Conservation (phyloP, 2,888 invertebrate species). For the Pseudococcus longispinus region DNA sequence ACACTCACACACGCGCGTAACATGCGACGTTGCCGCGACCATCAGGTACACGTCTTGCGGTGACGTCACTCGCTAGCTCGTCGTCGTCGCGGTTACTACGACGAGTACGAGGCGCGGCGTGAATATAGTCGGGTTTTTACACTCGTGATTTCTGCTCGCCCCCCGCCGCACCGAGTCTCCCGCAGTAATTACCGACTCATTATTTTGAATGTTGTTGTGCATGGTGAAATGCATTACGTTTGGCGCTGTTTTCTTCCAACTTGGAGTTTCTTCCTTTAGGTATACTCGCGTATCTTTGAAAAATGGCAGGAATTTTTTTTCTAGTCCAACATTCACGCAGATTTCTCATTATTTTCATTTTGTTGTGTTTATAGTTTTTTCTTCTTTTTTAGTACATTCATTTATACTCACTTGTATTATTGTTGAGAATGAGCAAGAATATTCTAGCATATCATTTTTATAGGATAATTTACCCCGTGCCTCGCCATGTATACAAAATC, state of each 20-base stretch:
- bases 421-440: conserved; percentile 13
- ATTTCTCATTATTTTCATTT: neutral
- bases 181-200: neutral
- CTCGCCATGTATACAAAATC: neutral
- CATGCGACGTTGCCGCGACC: neutral
- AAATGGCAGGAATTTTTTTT: neutral
- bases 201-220: conserved; percentile 33
- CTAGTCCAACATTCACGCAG: neutral
- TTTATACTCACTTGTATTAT: neutral
- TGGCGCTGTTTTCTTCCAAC: neutral
- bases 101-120: neutral
- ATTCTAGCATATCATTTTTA: conserved; percentile 31
- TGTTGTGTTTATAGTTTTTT: neutral
- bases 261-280: neutral
- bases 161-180: neutral
- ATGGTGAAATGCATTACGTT: neutral
- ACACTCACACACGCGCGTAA: neutral
- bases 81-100: neutral
- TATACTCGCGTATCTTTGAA: neutral
- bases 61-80: conserved; percentile 17
- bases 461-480: conserved; percentile 19
- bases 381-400: neutral
- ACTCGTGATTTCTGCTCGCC: neutral
- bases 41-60: neutral
- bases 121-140: conserved; percentile 9